Evolutionary conservation across 2,113 vertebrate species (phyloP), one percentile per base, ranked within the genome.

Genomic region (Eudyptes chrysolophus): DNA sequence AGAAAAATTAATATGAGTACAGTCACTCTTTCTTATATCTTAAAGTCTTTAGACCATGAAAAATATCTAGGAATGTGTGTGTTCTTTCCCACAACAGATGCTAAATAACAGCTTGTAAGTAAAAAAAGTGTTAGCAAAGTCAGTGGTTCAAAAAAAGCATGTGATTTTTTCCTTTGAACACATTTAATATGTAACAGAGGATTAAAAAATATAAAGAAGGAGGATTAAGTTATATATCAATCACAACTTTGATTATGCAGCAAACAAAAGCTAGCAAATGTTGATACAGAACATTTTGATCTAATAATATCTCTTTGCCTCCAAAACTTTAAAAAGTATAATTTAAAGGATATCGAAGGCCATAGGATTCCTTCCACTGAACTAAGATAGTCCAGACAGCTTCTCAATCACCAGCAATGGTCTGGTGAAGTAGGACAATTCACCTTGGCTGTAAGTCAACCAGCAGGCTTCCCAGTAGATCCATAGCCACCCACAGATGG

Each of bases 21-120:
- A 95, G 77, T 74, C 74, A 92, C 55, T 92, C 90, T 85, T 97
- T 92, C 83, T 97, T 95, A 83, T 95, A 85, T 78, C 87, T 76
- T 90, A 84, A 92, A 95, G 55, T 34, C 87, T 94, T 92, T 84
- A 94, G 74, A 94, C 82, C 94, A 97, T 80, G 74, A 93, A 93
- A 95, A 96, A 90, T 87, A 95, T 90, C 91, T 93, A 96, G 64
- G 89, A 96, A 84, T 96, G 85, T 87, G 91, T 94, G 93, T 94
- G 94, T 95, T 95, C 83, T 72, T 98, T 97, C 94, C 90, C 97
- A 97, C 96, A 96, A 95, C 97, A 98, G 96, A 98, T 97, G 95
- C 91, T 96, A 95, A 97, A 97, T 95, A 97, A 96, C 96, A 97
- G 96, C 94, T 97, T 98, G 97, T 70, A 98, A 96, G 83, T 80